Conservation (phyloP, 2,888 invertebrate genomes). For the Epistrophe grossulariae region DNA sequence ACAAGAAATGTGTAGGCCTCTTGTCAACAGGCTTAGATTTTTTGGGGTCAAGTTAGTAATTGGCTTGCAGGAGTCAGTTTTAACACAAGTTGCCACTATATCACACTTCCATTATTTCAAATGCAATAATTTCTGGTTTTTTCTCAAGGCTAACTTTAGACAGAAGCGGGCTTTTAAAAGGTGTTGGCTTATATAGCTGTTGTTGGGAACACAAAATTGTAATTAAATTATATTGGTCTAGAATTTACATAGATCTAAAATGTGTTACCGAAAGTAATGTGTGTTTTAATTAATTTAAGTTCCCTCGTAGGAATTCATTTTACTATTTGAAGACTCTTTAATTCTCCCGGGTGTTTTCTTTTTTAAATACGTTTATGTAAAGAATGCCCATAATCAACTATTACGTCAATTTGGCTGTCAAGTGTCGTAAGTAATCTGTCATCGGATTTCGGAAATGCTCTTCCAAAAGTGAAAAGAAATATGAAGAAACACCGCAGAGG, state of each 20-base stretch:
- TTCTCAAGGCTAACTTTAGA: conserved; percentile 22
- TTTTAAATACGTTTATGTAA: too few species aligned
- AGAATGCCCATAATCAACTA: too few species aligned
- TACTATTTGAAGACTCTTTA: too few species aligned
- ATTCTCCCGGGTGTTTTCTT: too few species aligned
- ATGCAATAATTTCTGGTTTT: conserved; percentile 54
- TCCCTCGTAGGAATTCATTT: too few species aligned
- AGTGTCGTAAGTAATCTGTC: too few species aligned
- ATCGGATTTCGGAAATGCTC: too few species aligned
- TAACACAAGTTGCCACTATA: conserved; percentile 28
- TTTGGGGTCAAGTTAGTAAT: conserved; percentile 70
- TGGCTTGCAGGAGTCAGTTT: conserved; percentile 47
- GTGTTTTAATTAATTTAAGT: too few species aligned
- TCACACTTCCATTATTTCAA: conserved; percentile 60
- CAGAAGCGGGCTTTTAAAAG: not conserved
- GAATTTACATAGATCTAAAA: not conserved
- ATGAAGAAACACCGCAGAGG: too few species aligned
- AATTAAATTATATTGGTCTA: not conserved
- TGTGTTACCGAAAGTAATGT: too few species aligned
- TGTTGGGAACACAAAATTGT: conserved; percentile 1
- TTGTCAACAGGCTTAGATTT: conserved; percentile 45
- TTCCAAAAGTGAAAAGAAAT: too few species aligned
- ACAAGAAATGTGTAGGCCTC: conserved; percentile 39
- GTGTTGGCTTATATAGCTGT: conserved; percentile 14
- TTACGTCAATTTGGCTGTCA: too few species aligned